phyloP scores from a whole-genome alignment of 2,888 invertebrate species.

The Erynnis tages region DNA sequence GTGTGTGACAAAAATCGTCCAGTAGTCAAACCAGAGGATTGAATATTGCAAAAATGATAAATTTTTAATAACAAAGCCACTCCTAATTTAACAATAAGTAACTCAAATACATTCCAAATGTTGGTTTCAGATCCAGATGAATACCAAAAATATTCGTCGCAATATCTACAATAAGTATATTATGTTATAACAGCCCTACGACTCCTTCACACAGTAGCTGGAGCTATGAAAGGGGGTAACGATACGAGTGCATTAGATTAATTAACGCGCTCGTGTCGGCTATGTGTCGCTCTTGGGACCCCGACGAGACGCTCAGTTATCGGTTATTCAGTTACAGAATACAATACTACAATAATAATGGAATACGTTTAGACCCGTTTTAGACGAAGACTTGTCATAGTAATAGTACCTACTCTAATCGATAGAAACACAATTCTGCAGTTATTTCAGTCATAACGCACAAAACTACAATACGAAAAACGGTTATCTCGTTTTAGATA shows the following conservation, averaged over 20 bases:
- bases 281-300: constrained; percentile 33
- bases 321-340: constrained; percentile 7
- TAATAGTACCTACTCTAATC: neutral
- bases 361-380: too few species aligned
- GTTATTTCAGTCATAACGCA: too few species aligned
- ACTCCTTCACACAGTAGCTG: constrained; percentile 14
- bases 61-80: too few species aligned
- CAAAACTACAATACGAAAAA: too few species aligned
- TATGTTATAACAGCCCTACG: constrained; percentile 3
- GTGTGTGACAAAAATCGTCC: too few species aligned
- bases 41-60: too few species aligned
- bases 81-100: too few species aligned
- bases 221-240: constrained; percentile 33
- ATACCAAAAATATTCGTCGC: neutral
- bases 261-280: constrained; percentile 37
- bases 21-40: too few species aligned
- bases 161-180: neutral
- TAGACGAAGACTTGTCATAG: too few species aligned
- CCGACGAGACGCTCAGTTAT: constrained; percentile 8
- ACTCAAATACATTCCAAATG: too few species aligned
- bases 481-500: neutral
- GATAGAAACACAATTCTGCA: too few species aligned
- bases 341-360: neutral
- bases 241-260: constrained; percentile 42
- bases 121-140: too few species aligned